Evolutionary conservation across 2,113 vertebrate genomes (phyloP), one percentile per base, ranked within the genome.

Genomic region (Emydura subglobosa): DNA sequence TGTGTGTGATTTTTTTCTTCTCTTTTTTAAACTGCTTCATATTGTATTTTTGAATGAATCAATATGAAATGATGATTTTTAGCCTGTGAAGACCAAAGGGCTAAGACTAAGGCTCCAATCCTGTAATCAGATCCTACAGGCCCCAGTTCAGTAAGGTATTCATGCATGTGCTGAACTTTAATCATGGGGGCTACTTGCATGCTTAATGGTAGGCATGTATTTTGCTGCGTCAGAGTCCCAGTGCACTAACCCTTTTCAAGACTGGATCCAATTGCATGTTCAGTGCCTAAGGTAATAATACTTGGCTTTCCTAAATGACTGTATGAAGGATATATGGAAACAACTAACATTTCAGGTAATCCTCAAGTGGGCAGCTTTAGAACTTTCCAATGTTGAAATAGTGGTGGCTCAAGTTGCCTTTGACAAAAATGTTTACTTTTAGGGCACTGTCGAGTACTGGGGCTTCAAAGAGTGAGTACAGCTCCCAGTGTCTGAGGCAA

Each of bases 231-330:
- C 53, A n/a, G 27, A 53, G 34, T 34, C 91, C 24, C 74, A 47
- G 11, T 13, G 42, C 42, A 29, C 13, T n/a, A 72, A 72, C 19
- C 68, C 12, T 6, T 44, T 78, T 78, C 42, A 78, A 47, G 74
- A 29, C 39, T 47, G 24, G 44, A 13, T 78, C 42, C 49, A 25
- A 2, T 44, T 14, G 14, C 65, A 27, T 9, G 39, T 31, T 79
- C 0, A 2, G 29, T 49, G 14, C 34, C 34, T 11, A 1, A 0
- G 42, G 21, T 8, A 0, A 39, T 80, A 88, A 44, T 80, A 8
- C 51, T 90, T 49, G 16, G 3, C 22, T 5, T 50, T 14, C 81
- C 89, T 51, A 34, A 72, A 8, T 25, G 72, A 1, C 0, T 83
- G 16, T 17, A n/a, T 92, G 10, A 19, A 78, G 25, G 51, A 76